Evolutionary conservation across 1,140 invertebrate genomes (phyloP), one percentile per base, ranked within the genome.

Genomic region (Dolichoris vasculosae): DNA sequence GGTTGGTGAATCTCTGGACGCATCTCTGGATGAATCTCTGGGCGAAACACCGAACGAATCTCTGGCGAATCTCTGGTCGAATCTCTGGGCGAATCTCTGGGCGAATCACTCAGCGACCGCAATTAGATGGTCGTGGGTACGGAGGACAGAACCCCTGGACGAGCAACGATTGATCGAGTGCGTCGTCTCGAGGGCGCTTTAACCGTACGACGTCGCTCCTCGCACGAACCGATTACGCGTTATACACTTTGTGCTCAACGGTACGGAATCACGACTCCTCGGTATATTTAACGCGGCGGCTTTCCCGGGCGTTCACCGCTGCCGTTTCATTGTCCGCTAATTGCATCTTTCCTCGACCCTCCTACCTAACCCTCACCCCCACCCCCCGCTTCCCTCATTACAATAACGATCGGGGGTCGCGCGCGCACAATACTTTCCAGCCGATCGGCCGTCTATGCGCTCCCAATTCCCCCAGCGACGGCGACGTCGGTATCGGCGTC

Each of bases 271-370:
- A 43, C 23, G 35, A 73, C n/a, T 23, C 17, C 46, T 32, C 67
- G 20, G 48, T 32, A 32, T n/a, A 43, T 51, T 43, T 55, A 38
- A n/a, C 13, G 48, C 78, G 26, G 6, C 32, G 17, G 20, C 32
- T 43, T 26, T 35, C 20, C 23, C 35, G 35, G 0, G 26, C 32
- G 0, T 26, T 13, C 73, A 23, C 73, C 23, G 38, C 73, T 43
- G n/a, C 63, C 79, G 23, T n/a, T 26, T 11, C 82, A 63, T 64
- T 64, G 82, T 63, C 51, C 82, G 71, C 38, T 83, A 83, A 83
- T 83, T 83, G 55, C 82, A 76, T 83, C 55, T 77, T 38, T 26
- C n/a, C 32, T 46, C 40, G 6, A 26, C 23, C 38, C 30, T 35
- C 17, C 23, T 40, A n/a, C 2, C 59, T 9, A 23, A 26, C 11